phyloP scores from a whole-genome alignment of 2,113 vertebrate species.

The Psilopsiagon aurifrons region DNA sequence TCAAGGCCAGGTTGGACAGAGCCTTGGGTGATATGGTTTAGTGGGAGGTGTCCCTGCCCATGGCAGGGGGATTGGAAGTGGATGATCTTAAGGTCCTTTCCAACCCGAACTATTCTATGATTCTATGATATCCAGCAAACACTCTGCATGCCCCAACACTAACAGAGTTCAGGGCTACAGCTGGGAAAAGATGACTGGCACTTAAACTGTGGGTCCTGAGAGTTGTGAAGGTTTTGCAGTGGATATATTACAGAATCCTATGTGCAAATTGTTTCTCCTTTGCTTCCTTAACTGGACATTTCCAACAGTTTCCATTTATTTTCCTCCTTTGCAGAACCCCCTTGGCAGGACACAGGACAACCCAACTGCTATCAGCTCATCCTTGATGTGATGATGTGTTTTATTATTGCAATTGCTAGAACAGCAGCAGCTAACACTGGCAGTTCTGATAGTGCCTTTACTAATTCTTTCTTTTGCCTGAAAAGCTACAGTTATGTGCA shows the following conservation, averaged over 20 bases:
- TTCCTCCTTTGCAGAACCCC: background rate
- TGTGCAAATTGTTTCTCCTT: background rate
- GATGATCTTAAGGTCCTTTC: too few relatives aligned
- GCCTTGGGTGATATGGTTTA: too few relatives aligned
- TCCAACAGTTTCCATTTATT: background rate
- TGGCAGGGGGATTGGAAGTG: too few relatives aligned
- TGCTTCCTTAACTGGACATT: background rate
- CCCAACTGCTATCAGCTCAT: background rate
- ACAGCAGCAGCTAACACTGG: background rate
- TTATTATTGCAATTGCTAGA: background rate
- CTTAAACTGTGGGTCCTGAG: background rate
- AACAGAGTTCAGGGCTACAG: background rate
- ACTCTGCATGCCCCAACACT: background rate
- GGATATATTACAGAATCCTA: background rate
- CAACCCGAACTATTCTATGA: too few relatives aligned
- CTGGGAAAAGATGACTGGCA: background rate
- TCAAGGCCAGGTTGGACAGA: too few relatives aligned
- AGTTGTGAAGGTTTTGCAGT: background rate
- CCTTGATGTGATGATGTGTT: background rate
- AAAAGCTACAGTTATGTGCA: background rate
- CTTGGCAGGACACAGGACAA: background rate
- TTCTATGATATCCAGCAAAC: background rate
- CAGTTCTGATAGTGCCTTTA: background rate
- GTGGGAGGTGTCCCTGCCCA: too few relatives aligned
- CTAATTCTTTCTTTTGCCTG: background rate